phyloP scores from a whole-genome alignment of 2,113 vertebrate genomes.

The Percopsis transmontana region DNA sequence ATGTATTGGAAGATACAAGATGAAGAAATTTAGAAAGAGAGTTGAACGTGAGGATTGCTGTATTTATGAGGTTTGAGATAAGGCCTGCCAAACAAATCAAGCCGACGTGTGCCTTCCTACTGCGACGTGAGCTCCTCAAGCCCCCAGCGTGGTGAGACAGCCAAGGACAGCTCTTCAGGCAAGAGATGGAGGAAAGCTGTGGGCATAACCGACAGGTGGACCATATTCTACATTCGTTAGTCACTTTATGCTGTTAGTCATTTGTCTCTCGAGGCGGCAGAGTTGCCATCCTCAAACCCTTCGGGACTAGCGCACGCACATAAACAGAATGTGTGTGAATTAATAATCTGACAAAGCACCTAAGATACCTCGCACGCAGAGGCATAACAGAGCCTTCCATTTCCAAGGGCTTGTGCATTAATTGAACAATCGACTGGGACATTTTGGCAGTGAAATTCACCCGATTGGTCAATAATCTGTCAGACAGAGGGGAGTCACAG shows the following conservation, averaged over 20 bases:
- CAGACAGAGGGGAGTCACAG: not conserved
- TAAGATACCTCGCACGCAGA: not conserved
- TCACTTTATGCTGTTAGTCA: slow-evolving; percentile 12
- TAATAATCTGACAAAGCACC: not conserved
- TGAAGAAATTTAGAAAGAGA: not conserved
- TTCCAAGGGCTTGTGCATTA: not conserved
- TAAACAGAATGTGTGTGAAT: not conserved
- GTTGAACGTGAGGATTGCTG: not conserved
- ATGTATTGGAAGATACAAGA: not conserved
- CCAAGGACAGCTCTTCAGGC: slow-evolving; percentile 9
- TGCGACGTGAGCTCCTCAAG: slow-evolving; percentile 11
- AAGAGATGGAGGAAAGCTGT: slow-evolving; percentile 1
- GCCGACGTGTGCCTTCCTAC: not conserved
- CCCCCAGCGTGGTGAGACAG: slow-evolving; percentile 3
- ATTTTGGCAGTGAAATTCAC: not conserved
- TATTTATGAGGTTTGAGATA: slow-evolving; percentile 15
- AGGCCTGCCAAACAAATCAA: slow-evolving; percentile 13
- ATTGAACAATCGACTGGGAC: not conserved
- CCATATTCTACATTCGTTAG: slow-evolving; percentile 22
- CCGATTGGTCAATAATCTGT: not conserved
- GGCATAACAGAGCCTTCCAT: not conserved
- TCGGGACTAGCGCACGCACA: not conserved
- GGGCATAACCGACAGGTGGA: slow-evolving; percentile 29
- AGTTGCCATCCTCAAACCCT: not conserved
- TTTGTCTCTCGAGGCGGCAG: slow-evolving; percentile 1